Evolutionary conservation across 2,113 vertebrate genomes (phyloP), one percentile per base, ranked within the genome.

Genomic region (Lagopus muta): DNA sequence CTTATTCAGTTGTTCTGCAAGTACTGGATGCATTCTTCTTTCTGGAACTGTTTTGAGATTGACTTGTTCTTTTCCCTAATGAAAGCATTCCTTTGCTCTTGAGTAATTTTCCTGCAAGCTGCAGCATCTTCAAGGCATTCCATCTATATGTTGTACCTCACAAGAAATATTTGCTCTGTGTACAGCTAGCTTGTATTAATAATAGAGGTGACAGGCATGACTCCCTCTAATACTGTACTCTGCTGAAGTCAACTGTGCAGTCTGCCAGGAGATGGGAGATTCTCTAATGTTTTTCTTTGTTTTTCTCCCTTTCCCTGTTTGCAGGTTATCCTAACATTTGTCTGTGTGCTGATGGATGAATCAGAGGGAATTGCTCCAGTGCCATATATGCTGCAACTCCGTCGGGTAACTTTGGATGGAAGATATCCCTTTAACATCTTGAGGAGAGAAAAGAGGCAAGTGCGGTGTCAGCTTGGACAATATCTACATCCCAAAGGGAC

Each of bases 401-500:
- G 2, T 81, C 58, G 0, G 6, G 18, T 47, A 30, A 11, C 75
- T 91, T 34, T 61, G 67, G 27, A 72, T 62, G 77, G 88, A 87
- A 88, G 38, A 77, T 40, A 82, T 14, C 58, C 67, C 40, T 82
- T 82, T n/a, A 84, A 84, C 10, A 12, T 54, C 18, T n/a, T 86
- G 62, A 89, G 69, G 48, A 96, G 42, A 93, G 82, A 91, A 34
- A 92, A 76, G 67, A 96, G 66, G 50, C 67, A 80, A 38, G 34
- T 57, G 55, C 38, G 36, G 15, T 97, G 97, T 81, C 86, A 30
- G 2, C n/a, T 92, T 34, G 96, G 96, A 77, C 76, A 97, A 69
- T 97, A 97, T 27, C 71, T 64, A 57, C 97, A 97, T 43, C 96
- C 97, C 50, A 87, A 19, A 28, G 20, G 4, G 43, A 97, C 95